Base-by-base conservation (phyloP, 2,888 invertebrate genomes). In the Ellobium chinense region DNA sequence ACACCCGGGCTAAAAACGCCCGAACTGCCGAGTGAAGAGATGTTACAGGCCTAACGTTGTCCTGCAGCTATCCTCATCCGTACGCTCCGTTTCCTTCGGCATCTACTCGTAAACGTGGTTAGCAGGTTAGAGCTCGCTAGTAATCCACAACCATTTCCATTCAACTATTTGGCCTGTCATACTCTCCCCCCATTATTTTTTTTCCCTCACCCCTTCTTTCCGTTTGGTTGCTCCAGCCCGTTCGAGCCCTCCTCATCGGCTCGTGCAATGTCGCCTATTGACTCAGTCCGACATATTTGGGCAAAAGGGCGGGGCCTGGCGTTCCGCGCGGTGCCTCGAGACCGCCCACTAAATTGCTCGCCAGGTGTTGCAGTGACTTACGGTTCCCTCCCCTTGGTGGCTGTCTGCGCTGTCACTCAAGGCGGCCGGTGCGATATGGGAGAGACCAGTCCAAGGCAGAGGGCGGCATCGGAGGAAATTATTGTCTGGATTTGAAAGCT, bases 91-190 rank as follows among this genome's bases (percentile, higher is more conserved):
- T 31, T 21, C 9, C 69, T 7, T 46, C 24, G 69, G 69, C 69
- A 29, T 37, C 39, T 37, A 69, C 46, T 37, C 27, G 29, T 31
- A 31, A 68, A 37, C 36, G 4, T 37, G 4, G 65, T 65, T 65
- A 65, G 65, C 18, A 18, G 7, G 21, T 27, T 21, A 18, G n/a
- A n/a, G 36, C 68, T 39, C 39, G 34, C 65, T n/a, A 14, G 65
- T 65, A 65, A 37, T 68, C 39, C 68, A 68, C n/a, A 9, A 58
- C 72, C n/a, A 56, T 34, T 31, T 58, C 58, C 56, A 21, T 56
- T 58, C 34, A 56, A 72, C 56, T 54, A 72, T 72, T 72, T 72
- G 3, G 72, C 21, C 72, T 72, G 72, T 58, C 72, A 72, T 72
- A 58, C 58, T 72, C 31, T 31, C 46, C 14, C 21, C 21, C 58